Percentiles rank a stretch among this genome's conserved stretches.
These are phyloP conservation scores for Archips xylosteana DNA, from an alignment of 2,888 invertebrate genomes.

Conservation along the genomic window DNA sequence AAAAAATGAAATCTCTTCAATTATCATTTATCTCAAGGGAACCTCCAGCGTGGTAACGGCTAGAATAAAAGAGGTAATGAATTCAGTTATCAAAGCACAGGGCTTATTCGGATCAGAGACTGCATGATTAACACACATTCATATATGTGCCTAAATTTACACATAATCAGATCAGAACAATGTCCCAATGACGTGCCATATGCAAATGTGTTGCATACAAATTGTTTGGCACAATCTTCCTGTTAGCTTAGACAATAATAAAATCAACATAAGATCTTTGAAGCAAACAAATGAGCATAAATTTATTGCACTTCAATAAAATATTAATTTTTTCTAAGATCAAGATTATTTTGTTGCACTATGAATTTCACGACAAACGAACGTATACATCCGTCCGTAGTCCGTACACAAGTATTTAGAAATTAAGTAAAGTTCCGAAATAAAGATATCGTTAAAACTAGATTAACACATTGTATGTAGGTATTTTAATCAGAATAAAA, in stretches of 20 bases:
- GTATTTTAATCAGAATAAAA: too few species aligned
- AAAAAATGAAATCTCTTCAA: too few species aligned
- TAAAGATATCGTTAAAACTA: too few species aligned
- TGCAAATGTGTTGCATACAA: constrained; percentile 42
- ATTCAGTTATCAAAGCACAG: not conserved
- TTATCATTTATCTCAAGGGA: too few species aligned
- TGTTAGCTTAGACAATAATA: constrained; percentile 10
- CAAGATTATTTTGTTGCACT: constrained; percentile 16
- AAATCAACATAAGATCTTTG: not conserved
- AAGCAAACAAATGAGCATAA: not conserved
- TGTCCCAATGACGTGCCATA: constrained; percentile 32
- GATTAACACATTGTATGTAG: too few species aligned
- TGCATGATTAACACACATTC: constrained; percentile 13
- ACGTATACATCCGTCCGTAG: not conserved
- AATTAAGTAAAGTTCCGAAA: too few species aligned
- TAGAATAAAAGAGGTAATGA: not conserved
- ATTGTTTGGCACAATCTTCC: constrained; percentile 28
- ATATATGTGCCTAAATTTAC: not conserved
- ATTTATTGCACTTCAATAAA: constrained; percentile 7
- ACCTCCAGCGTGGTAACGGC: too few species aligned
- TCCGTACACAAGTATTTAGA: not conserved
- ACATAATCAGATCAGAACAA: constrained; percentile 31
- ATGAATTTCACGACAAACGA: not conserved
- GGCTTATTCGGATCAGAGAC: not conserved
- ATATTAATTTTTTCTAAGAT: constrained; percentile 9